A percentile compares a stretch with the other conserved stretches of the same genome.
phyloP scores from a whole-genome alignment of 2,888 invertebrate genomes.

The Nemapogon koenigi region DNA sequence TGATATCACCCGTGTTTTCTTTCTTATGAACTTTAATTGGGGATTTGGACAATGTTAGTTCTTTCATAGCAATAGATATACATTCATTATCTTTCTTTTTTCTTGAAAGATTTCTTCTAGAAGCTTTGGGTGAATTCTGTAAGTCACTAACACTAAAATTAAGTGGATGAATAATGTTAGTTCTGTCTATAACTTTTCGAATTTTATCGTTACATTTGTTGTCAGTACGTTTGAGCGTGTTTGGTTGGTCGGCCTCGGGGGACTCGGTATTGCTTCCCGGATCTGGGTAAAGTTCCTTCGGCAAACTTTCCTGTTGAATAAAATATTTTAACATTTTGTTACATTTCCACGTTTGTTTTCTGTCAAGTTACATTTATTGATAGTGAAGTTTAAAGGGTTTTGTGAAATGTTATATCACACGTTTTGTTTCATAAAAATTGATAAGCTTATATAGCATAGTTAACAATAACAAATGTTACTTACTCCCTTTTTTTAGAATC shows the following conservation, averaged over 20 bases:
- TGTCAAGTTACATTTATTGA: too few species aligned
- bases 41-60: conserved; percentile 41
- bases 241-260: conserved; percentile 62
- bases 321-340: conserved; percentile 1
- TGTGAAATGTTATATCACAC: too few species aligned
- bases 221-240: conserved; percentile 37
- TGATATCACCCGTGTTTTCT: conserved; percentile 31
- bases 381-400: too few species aligned
- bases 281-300: conserved; percentile 50
- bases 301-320: conserved; percentile 50
- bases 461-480: too few species aligned
- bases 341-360: conserved; percentile 8
- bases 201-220: conserved; percentile 44
- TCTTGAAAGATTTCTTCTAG: conserved; percentile 29
- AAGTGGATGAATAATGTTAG: conserved; percentile 52
- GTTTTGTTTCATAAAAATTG: too few species aligned
- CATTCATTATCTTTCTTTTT: conserved; percentile 37
- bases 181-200: conserved; percentile 41
- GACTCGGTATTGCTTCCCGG: conserved; percentile 74
- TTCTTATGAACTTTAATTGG: conserved; percentile 44
- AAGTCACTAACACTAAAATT: conserved; percentile 57
- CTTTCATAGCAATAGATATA: conserved; percentile 46
- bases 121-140: conserved; percentile 43
- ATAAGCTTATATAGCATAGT: too few species aligned
- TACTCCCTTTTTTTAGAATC: too few species aligned